These are phyloP conservation scores for Lochmaea capreae DNA, from an alignment of 2,888 invertebrate species.

Conservation along the genomic window DNA sequence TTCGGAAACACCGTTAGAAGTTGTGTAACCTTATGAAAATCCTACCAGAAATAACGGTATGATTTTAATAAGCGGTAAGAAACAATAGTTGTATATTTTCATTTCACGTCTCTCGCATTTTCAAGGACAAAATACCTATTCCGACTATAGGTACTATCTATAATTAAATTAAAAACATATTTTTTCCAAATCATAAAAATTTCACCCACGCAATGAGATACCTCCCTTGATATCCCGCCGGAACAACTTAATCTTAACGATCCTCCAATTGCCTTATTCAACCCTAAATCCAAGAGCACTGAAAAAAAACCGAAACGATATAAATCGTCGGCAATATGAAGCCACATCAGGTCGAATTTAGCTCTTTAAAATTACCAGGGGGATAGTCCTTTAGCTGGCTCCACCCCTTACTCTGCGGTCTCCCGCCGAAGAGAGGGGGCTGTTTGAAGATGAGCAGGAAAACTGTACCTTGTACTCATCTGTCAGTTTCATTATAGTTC, in stretches of 20 bases:
- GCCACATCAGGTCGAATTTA: slow-evolving; percentile 29
- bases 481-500: slow-evolving; percentile 61
- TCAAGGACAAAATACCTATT: no score
- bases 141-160: no score
- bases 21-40: no score
- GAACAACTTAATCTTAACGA: slow-evolving; percentile 16
- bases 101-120: no score
- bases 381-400: slow-evolving; percentile 57
- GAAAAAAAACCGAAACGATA: slow-evolving; percentile 10
- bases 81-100: no score
- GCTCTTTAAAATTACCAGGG: slow-evolving; percentile 50
- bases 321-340: slow-evolving; percentile 14
- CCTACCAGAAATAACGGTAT: no score
- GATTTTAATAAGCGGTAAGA: no score
- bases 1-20: no score
- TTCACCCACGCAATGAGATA: neutral
- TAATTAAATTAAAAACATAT: no score
- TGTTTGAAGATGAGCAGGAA: slow-evolving; percentile 59
- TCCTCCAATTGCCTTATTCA: neutral
- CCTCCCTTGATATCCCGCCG: neutral
- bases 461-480: slow-evolving; percentile 57
- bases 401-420: slow-evolving; percentile 59
- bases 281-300: neutral
- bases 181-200: no score
- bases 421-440: slow-evolving; percentile 52